Conservation (phyloP, 37 sponge, comb jelly and placozoan genomes). For the Haliclona indistincta region DNA sequence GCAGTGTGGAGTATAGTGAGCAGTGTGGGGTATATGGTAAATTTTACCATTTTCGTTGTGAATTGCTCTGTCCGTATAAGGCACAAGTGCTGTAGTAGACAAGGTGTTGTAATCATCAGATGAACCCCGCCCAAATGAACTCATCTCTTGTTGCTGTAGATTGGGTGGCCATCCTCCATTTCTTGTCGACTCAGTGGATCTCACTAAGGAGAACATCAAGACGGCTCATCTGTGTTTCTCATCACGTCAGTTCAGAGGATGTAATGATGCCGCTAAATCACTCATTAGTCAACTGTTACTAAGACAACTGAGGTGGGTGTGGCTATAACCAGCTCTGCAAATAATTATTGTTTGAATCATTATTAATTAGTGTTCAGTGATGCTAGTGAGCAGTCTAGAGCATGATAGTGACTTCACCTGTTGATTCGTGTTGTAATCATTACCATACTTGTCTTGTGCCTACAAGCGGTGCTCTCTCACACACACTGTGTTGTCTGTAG, state of each 20-base stretch:
- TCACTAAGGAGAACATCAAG: conserved; percentile 58
- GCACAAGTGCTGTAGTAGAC: background rate
- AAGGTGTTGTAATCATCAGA: background rate
- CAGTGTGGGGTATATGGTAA: background rate
- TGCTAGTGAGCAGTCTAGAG: background rate
- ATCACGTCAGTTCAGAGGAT: conserved; percentile 28
- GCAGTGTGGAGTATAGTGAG: background rate
- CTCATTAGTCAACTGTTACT: conserved; percentile 53
- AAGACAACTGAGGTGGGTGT: conserved; percentile 43
- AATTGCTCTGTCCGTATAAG: background rate
- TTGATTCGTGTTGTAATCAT: too few species aligned
- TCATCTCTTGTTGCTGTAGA: conserved; percentile 20
- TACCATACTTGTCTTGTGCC: too few species aligned
- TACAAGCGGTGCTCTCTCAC: too few species aligned
- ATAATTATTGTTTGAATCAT: background rate
- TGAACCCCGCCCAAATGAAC: too few species aligned
- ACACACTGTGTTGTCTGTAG: too few species aligned
- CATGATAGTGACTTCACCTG: too few species aligned
- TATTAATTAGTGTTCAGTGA: background rate
- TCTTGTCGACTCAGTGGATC: conserved; percentile 44
- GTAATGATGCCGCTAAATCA: conserved; percentile 31
- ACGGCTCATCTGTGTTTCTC: conserved; percentile 34
- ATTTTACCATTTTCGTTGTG: background rate
- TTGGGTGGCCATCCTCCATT: conserved; percentile 71
- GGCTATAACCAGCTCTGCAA: background rate